Percentiles rank a stretch among this genome's conserved stretches.
phyloP scores from a whole-genome alignment of 2,888 invertebrate genomes.

The Phalera bucephala region DNA sequence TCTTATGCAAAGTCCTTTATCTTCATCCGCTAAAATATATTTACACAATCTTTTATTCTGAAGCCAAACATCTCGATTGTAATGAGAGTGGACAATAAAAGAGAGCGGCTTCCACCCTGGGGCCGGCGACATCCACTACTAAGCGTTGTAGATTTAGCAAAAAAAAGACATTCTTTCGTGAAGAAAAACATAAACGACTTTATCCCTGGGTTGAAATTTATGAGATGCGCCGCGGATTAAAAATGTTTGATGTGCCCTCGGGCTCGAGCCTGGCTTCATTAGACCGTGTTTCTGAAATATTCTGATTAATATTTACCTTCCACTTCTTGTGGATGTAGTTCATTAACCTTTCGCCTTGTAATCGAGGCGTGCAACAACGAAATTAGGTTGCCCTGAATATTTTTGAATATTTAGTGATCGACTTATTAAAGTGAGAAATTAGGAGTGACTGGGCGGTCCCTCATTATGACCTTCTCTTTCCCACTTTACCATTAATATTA shows the following conservation, averaged over 20 bases:
- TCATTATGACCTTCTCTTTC: background rate
- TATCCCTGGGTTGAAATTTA: slow-evolving; percentile 72
- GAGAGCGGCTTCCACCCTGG: slow-evolving; percentile 30
- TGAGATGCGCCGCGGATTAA: slow-evolving; percentile 79
- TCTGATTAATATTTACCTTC: slow-evolving; percentile 79
- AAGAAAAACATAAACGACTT: slow-evolving; percentile 76
- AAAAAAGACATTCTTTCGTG: slow-evolving; percentile 67
- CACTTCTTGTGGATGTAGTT: slow-evolving; percentile 67
- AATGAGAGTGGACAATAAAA: slow-evolving; percentile 49
- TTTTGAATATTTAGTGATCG: slow-evolving; percentile 29
- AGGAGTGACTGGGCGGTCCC: slow-evolving; percentile 6
- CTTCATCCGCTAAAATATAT: background rate
- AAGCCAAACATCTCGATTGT: slow-evolving; percentile 40
- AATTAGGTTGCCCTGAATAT: slow-evolving; percentile 38
- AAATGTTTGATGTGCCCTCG: slow-evolving; percentile 77
- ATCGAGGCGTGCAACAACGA: slow-evolving; percentile 35
- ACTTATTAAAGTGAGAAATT: slow-evolving; percentile 10
- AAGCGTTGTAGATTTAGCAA: slow-evolving; percentile 65
- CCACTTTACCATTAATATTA: too few species aligned
- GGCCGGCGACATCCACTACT: slow-evolving; percentile 48
- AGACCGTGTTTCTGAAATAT: slow-evolving; percentile 68
- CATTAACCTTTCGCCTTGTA: slow-evolving; percentile 58
- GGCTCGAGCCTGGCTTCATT: slow-evolving; percentile 68
- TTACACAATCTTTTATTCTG: slow-evolving; percentile 12
- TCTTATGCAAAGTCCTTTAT: background rate